Base-by-base conservation (phyloP, 92 coral and sea anemone genomes). In the Zoanthus sociatus region DNA sequence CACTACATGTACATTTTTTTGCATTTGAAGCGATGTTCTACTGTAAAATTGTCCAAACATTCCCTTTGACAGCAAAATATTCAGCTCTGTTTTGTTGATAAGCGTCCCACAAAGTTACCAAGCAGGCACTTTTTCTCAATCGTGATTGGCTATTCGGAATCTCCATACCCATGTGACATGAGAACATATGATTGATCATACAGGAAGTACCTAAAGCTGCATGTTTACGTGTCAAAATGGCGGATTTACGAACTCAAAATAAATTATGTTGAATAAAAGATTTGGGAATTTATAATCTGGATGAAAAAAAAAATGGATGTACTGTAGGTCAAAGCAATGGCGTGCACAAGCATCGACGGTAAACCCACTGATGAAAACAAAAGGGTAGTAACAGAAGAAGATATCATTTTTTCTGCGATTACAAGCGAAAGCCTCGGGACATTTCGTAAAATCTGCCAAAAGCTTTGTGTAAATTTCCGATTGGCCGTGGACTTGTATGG, bases 301-400 rank as follows among this genome's bases (percentile, higher is more conserved):
- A 14, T n/a, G 11, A 37, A 14, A 51, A 32, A 87, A 88, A 88
- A 68, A 45, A 92, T 94, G 94, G 94, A 81, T 67, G 2, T 33
- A 37, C 0, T 0, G 4, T 37, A 33, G 45, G 64, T 67, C 45
- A 78, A 42, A 54, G 84, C 3, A 45, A 94, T 96, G 99, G 96
- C 95, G 76, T 96, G 99, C 88, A 92, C 99, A 75, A 86, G 94
- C 53, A 88, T 89, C 26, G 93, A 95, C 81, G 94, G 98, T 88
- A 87, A 87, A 79, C 72, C 89, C 58, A 87, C 79, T 69, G 98
- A 96, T 72, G 91, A 83, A 71, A 53, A 90, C 10, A 7, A 20
- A 0, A 20, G 9, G 10, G 69, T 63, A 6, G n/a, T 63, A 17
- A 20, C 69, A 63, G 69, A 63, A 58, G 66, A 58, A 63, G 95